These are phyloP conservation scores for Chloropsis hardwickii DNA, from an alignment of 2,113 vertebrate species.

Conservation along the genomic window DNA sequence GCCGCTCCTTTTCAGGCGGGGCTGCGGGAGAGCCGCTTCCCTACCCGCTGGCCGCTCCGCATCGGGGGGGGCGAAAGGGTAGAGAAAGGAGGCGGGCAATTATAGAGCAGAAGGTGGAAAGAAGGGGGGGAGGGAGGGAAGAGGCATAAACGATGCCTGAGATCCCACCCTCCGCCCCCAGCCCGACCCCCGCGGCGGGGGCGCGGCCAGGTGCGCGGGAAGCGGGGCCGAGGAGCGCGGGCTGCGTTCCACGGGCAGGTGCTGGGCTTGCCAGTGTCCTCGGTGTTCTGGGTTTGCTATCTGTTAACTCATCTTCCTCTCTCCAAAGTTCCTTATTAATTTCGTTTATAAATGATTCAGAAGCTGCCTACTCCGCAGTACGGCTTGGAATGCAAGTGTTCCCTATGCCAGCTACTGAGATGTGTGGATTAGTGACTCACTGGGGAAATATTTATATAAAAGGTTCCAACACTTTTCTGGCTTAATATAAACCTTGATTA, in stretches of 20 bases:
- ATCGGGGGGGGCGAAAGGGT: not conserved
- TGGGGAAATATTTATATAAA: not conserved
- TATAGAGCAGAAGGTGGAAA: slow-evolving; percentile 56
- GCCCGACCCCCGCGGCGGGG: not conserved
- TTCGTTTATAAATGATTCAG: not conserved
- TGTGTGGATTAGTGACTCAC: not conserved
- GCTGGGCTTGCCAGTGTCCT: not conserved
- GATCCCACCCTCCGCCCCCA: not conserved
- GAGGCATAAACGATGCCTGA: not conserved
- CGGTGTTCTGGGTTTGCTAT: not conserved
- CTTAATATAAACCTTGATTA: not conserved
- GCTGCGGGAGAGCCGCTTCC: not conserved
- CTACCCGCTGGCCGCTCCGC: not conserved
- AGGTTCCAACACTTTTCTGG: not conserved
- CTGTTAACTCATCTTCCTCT: not conserved
- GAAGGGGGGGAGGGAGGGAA: not conserved
- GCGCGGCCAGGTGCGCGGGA: slow-evolving; percentile 23
- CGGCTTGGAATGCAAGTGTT: not conserved
- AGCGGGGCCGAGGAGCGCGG: not conserved
- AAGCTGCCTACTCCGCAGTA: not conserved
- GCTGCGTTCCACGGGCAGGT: not conserved
- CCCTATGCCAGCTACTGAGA: not conserved
- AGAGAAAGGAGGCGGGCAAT: slow-evolving; percentile 48
- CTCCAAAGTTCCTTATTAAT: not conserved
- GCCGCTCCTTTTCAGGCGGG: not conserved